Base-by-base conservation (phyloP, 2,888 invertebrate species). In the Tipula confusa region DNA sequence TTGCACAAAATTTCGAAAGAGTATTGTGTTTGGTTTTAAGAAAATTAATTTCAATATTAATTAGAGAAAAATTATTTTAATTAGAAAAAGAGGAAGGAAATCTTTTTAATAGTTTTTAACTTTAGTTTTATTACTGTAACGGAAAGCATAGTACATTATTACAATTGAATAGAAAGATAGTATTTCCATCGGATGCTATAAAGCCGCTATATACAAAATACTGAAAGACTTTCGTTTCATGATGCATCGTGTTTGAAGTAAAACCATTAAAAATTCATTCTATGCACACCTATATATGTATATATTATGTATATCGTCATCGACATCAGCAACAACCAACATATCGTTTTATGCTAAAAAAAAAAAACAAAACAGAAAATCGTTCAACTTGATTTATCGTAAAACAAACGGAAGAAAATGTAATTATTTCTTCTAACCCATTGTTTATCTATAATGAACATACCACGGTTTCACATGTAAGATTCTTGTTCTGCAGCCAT, bases 381-480 rank as follows among this genome's bases (percentile, higher is more conserved):
- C 64, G 64, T 64, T 64, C 64, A 9, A 64, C 64, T 64, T 64
- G 64, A 64, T 64, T 64, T 64, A 64, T 64, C 24, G 64, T 2
- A 64, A 64, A 64, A 64, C 64, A 64, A 64, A 64, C 64, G 64
- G 64, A 64, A 64, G 64, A 64, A 64, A 64, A 64, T 64, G 64
- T 64, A 64, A 64, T 64, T 64, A 64, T 64, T 64, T 64, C 64
- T 64, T 64, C 64, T 64, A 64, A 64, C 64, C 64, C 64, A 64
- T 64, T 64, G 64, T 64, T 64, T 64, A 64, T 64, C 64, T 64
- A 64, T 64, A 64, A 64, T 64, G 24, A 64, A 64, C 64, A 64
- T 64, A 64, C 64, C 64, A 18, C 24, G 64, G 64, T 24, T 64
- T 64, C 64, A 64, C 64, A 64, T 64, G n/a, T n/a, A 64, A 64